Evolutionary conservation across 1,140 invertebrate genomes (phyloP).

Genomic region (Solenopsis fugax): DNA sequence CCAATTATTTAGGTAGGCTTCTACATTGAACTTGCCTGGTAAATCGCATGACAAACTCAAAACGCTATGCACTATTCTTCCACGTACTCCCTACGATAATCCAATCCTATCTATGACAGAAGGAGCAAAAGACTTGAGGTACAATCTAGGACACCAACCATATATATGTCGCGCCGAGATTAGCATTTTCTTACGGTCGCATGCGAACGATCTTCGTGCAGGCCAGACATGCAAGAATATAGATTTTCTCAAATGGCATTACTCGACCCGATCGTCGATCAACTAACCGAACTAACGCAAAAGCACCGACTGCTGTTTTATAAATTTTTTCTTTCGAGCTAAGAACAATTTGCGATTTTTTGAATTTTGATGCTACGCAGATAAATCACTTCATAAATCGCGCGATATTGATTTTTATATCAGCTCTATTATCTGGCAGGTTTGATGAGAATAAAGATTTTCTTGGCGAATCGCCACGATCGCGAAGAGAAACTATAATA

Average conservation of each 20-base stretch:
- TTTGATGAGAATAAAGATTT: neutral
- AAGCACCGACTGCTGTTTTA: too few relatives aligned
- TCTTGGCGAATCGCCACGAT: neutral
- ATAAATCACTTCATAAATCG: neutral
- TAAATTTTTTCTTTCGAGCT: neutral
- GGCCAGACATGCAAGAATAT: conserved; percentile 78
- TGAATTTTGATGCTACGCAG: neutral
- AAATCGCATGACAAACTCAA: neutral
- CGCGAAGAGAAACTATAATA: too few relatives aligned
- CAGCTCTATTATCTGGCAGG: neutral
- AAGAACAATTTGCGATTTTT: neutral
- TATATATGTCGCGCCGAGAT: conserved; percentile 63
- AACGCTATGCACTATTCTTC: neutral
- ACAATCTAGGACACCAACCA: conserved; percentile 26
- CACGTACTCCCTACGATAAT: neutral
- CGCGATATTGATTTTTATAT: neutral
- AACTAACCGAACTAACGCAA: too few relatives aligned
- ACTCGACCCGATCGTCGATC: neutral
- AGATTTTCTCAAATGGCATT: conserved; percentile 73
- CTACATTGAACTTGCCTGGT: neutral
- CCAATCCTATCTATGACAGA: neutral
- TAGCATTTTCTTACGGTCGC: conserved; percentile 82
- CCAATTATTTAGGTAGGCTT: neutral
- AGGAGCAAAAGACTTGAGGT: neutral
- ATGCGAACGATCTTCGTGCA: conserved; percentile 71